These are phyloP conservation scores for Poeciliopsis presidionis DNA, from an alignment of 2,797 vertebrate genomes.

Conservation along the genomic window DNA sequence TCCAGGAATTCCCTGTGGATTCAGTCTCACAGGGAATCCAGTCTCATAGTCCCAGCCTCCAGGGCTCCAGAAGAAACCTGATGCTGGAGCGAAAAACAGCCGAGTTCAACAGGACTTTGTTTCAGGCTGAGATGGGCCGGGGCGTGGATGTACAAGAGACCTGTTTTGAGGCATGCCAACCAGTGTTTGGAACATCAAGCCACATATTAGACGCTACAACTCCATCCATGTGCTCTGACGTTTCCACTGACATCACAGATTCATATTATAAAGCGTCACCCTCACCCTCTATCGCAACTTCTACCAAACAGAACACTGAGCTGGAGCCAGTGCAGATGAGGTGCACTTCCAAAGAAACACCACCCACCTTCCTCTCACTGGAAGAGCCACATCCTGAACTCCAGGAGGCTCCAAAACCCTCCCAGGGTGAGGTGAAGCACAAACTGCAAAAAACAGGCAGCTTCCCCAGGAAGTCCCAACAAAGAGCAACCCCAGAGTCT, in stretches of 20 bases:
- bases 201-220: conserved; percentile 47
- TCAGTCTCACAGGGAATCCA: conserved; percentile 60
- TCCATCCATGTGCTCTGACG: conserved; percentile 44
- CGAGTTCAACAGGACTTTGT: conserved; percentile 93
- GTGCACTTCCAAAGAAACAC: conserved; percentile 43
- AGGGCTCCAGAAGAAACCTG: conserved; percentile 82
- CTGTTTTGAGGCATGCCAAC: conserved; percentile 59
- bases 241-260: conserved; percentile 9
- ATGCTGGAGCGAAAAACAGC: conserved; percentile 91
- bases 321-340: conserved; percentile 24
- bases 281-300: conserved; percentile 29
- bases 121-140: conserved; percentile 87
- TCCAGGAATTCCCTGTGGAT: conserved; percentile 64
- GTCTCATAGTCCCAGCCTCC: conserved; percentile 55
- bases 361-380: conserved; percentile 33
- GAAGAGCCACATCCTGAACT: conserved; percentile 45
- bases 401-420: conserved; percentile 34
- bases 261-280: conserved; percentile 38
- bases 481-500: conserved; percentile 52
- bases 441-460: conserved; percentile 46
- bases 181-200: conserved; percentile 29
- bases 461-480: conserved; percentile 59
- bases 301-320: conserved; percentile 35
- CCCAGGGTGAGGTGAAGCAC: conserved; percentile 58
- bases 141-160: conserved; percentile 64